Evolutionary conservation across 2,888 invertebrate genomes (phyloP).

Genomic region (Nomada fucata): DNA sequence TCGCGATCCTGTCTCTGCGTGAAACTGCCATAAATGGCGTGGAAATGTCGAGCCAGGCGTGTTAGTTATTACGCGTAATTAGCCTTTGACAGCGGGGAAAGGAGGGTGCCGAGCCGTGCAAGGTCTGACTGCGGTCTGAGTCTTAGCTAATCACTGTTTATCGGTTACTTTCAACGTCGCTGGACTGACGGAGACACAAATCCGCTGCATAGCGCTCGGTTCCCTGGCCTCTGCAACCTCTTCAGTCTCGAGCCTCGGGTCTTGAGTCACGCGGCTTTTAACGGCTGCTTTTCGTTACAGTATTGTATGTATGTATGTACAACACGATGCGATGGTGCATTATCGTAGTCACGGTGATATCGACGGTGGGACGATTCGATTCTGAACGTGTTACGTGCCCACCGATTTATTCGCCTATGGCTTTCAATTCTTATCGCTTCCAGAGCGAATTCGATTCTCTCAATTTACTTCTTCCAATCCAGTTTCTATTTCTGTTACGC

Average conservation of each 20-base stretch:
- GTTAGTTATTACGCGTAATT: constrained; percentile 80
- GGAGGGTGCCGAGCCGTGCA: constrained; percentile 78
- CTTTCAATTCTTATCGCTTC: too few species aligned
- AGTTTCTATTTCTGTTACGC: too few species aligned
- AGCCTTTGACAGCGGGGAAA: constrained; percentile 71
- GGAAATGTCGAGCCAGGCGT: constrained; percentile 71
- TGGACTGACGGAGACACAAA: constrained; percentile 32
- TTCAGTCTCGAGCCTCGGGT: too few species aligned
- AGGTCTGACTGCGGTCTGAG: constrained; percentile 79
- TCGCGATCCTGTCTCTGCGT: constrained; percentile 41
- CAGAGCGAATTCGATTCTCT: too few species aligned
- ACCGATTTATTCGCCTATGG: too few species aligned
- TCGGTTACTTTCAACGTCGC: constrained; percentile 56
- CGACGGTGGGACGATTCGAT: too few species aligned
- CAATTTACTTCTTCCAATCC: too few species aligned
- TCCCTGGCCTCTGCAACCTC: constrained; percentile 10
- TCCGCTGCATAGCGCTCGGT: background rate
- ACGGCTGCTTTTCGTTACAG: constrained; percentile 19
- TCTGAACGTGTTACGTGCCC: too few species aligned
- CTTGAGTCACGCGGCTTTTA: constrained; percentile 8
- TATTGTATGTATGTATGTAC: too few species aligned
- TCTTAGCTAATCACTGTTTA: constrained; percentile 79
- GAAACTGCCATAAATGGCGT: constrained; percentile 75
- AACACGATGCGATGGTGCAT: background rate
- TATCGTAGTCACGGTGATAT: background rate